Percentiles rank a stretch among this genome's conserved stretches.
These are phyloP conservation scores for Mionectes macconnelli DNA, from an alignment of 2,113 vertebrate genomes.

Conservation along the genomic window DNA sequence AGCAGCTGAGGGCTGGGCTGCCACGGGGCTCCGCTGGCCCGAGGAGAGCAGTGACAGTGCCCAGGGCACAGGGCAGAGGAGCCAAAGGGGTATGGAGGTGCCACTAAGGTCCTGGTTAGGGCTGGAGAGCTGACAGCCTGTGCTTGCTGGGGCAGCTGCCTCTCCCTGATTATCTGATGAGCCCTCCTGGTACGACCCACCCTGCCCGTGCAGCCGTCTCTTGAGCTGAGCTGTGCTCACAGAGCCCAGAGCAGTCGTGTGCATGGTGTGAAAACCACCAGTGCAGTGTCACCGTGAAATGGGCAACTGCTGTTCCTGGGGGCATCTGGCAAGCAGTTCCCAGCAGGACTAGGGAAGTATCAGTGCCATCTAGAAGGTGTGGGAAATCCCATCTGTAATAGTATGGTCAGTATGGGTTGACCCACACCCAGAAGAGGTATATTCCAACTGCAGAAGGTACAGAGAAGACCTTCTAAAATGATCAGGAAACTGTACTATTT, in stretches of 20 bases:
- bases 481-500: background rate
- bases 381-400: background rate
- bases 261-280: background rate
- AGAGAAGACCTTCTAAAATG: background rate
- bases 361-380: background rate
- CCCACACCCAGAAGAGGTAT: background rate
- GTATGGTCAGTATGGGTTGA: background rate
- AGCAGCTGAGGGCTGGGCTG: constrained; percentile 7
- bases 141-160: background rate
- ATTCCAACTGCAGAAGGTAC: background rate
- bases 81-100: background rate
- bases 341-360: background rate
- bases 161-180: background rate
- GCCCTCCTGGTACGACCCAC: too few relatives aligned
- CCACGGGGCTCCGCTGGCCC: background rate
- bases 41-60: background rate
- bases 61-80: background rate
- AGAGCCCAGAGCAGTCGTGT: background rate
- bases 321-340: background rate
- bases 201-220: background rate
- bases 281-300: background rate
- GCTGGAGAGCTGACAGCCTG: background rate
- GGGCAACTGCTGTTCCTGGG: background rate
- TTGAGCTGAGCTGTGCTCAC: background rate
- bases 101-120: background rate